Evolutionary conservation across 2,797 vertebrate species (phyloP).

Genomic region (Cichlasoma orientale): DNA sequence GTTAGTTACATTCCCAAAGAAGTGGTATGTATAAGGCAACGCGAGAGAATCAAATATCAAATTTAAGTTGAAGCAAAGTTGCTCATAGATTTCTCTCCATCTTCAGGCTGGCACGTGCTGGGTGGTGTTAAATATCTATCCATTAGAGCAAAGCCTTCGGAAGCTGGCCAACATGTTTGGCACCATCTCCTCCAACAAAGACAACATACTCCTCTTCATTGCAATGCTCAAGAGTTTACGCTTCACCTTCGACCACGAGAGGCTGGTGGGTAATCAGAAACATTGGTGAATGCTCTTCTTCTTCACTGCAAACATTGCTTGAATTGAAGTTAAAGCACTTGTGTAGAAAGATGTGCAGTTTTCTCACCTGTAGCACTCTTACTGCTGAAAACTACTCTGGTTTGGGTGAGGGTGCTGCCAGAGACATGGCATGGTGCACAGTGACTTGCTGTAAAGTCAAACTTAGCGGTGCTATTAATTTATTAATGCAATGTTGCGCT

Average conservation of each 20-base stretch:
- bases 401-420: no score
- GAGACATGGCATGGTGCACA: not conserved
- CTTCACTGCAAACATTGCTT: not conserved
- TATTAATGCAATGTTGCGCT: no score
- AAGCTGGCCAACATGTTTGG: slow-evolving; percentile 79
- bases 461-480: not conserved
- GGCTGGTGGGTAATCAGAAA: slow-evolving; percentile 69
- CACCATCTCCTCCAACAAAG: slow-evolving; percentile 80
- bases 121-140: slow-evolving; percentile 83
- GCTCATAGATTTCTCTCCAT: not conserved
- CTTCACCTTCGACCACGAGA: slow-evolving; percentile 77
- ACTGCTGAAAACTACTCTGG: no score
- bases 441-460: not conserved
- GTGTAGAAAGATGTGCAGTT: fast-evolving
- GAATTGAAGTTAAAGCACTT: not conserved
- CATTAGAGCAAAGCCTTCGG: slow-evolving; percentile 81
- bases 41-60: not conserved
- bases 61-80: not conserved
- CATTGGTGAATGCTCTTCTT: not conserved
- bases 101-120: slow-evolving; percentile 81
- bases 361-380: not conserved
- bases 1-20: slow-evolving; percentile 81
- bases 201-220: slow-evolving; percentile 80
- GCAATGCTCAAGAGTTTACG: slow-evolving; percentile 83
- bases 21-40: slow-evolving; percentile 73